Percentiles rank a stretch among this genome's conserved stretches.
phyloP scores from a whole-genome alignment of 2,797 vertebrate species.

The Myotis daubentonii region DNA sequence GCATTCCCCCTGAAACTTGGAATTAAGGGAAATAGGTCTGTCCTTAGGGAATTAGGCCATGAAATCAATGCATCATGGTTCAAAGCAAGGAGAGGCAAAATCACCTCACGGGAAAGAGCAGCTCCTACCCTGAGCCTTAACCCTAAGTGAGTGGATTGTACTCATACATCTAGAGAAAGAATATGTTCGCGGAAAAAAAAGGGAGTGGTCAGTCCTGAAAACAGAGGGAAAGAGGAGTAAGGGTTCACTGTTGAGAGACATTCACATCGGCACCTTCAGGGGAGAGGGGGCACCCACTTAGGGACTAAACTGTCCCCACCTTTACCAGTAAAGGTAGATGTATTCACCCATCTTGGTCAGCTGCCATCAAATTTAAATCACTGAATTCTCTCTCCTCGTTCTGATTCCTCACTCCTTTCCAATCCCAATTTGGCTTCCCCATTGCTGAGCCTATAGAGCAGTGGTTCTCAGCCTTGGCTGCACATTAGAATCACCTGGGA shows the following conservation, averaged over 20 bases:
- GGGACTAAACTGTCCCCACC: not conserved
- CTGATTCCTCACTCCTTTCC: not conserved
- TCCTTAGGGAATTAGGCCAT: slow-evolving; percentile 51
- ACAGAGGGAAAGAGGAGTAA: not conserved
- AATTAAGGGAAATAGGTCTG: slow-evolving; percentile 59
- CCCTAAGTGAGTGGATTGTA: not conserved
- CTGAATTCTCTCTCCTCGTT: not conserved
- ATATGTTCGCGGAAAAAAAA: not conserved
- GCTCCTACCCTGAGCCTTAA: not conserved
- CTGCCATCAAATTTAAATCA: not conserved
- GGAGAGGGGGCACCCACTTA: not conserved
- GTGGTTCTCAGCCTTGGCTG: too few species aligned
- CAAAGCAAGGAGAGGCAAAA: slow-evolving; percentile 43
- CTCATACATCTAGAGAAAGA: not conserved
- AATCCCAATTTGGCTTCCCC: not conserved
- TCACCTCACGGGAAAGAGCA: slow-evolving; percentile 17
- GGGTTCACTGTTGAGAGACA: not conserved
- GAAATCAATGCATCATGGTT: not conserved
- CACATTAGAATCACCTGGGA: too few species aligned
- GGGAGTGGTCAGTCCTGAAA: not conserved
- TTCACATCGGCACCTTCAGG: not conserved
- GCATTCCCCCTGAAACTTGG: slow-evolving; percentile 18
- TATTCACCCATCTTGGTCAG: not conserved
- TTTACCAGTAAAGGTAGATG: not conserved
- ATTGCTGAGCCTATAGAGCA: not conserved